Conservation (phyloP, 2,888 invertebrate species). For the Phragmatobia fuliginosa region DNA sequence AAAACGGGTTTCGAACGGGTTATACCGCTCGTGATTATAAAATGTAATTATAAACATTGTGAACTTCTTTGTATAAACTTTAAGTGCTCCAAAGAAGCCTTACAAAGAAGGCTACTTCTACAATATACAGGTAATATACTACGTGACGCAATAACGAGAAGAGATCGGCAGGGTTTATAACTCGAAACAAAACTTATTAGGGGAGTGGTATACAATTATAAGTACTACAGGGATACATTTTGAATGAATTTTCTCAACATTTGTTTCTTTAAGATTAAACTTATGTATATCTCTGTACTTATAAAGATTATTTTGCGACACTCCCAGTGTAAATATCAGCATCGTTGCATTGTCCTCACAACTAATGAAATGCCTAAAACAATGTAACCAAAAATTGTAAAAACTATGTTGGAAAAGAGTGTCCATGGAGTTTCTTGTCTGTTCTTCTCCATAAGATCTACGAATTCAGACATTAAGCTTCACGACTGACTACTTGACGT, state of each 20-base stretch:
- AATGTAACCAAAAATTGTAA: too few relatives aligned
- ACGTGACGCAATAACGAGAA: background rate
- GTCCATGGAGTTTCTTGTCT: too few relatives aligned
- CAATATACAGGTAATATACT: background rate
- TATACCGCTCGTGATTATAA: background rate
- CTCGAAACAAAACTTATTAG: background rate
- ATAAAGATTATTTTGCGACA: too few relatives aligned
- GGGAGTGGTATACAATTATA: background rate
- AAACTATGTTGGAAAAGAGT: too few relatives aligned
- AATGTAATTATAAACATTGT: background rate
- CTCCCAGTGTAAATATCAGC: too few relatives aligned
- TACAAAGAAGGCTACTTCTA: background rate
- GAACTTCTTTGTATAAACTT: background rate
- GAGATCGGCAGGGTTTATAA: background rate
- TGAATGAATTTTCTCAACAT: background rate
- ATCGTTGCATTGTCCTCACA: too few relatives aligned
- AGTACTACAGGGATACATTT: background rate
- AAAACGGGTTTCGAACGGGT: too few relatives aligned
- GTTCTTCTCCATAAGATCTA: too few relatives aligned
- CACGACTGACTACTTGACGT: too few relatives aligned
- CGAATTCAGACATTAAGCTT: too few relatives aligned
- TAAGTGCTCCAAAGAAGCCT: background rate
- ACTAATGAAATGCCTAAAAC: too few relatives aligned
- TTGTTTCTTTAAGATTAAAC: background rate
- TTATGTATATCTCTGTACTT: background rate